Percentiles rank a stretch among this genome's conserved stretches.
Evolutionary conservation across 1,140 invertebrate species (phyloP).

Genomic region (Temnothorax nylanderi): DNA sequence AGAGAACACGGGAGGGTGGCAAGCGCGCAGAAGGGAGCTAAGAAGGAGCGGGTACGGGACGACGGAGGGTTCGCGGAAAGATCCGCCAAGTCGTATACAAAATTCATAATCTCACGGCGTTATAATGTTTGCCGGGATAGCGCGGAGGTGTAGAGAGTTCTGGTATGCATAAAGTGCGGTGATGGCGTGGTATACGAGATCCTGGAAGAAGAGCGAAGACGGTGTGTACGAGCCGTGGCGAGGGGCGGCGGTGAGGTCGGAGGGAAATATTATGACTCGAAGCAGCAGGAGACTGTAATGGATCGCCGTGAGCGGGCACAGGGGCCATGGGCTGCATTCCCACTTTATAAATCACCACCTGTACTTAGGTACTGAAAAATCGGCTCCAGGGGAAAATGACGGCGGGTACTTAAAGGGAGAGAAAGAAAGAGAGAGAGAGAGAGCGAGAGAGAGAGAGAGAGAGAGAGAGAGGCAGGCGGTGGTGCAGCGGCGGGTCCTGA

Average conservation of each 20-base stretch:
- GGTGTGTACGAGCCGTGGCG: slow-evolving; percentile 14
- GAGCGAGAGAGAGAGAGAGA: background rate
- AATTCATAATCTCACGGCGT: slow-evolving; percentile 81
- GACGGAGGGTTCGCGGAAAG: slow-evolving; percentile 50
- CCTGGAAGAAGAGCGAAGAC: slow-evolving; percentile 29
- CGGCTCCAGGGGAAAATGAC: slow-evolving; percentile 60
- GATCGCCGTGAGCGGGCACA: slow-evolving; percentile 70
- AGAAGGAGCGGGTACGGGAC: background rate
- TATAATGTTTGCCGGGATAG: slow-evolving; percentile 80
- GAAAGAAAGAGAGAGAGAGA: no score
- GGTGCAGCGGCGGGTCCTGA: background rate
- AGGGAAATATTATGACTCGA: slow-evolving; percentile 72
- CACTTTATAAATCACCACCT: slow-evolving; percentile 75
- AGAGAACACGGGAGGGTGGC: background rate
- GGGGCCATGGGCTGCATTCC: slow-evolving; percentile 66
- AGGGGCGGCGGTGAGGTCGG: background rate
- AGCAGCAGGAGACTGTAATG: slow-evolving; percentile 72
- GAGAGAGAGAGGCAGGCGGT: background rate
- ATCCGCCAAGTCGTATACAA: slow-evolving; percentile 78
- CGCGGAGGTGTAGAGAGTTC: slow-evolving; percentile 62
- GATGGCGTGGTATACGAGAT: slow-evolving; percentile 67
- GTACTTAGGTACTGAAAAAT: slow-evolving; percentile 72
- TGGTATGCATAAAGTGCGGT: slow-evolving; percentile 76
- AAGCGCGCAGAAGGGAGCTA: background rate
- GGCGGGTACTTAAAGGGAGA: slow-evolving; percentile 22